A percentile compares a stretch with the other conserved stretches of the same genome.
Conservation (phyloP, 2,888 invertebrate species). For the Perithous albicinctus region DNA sequence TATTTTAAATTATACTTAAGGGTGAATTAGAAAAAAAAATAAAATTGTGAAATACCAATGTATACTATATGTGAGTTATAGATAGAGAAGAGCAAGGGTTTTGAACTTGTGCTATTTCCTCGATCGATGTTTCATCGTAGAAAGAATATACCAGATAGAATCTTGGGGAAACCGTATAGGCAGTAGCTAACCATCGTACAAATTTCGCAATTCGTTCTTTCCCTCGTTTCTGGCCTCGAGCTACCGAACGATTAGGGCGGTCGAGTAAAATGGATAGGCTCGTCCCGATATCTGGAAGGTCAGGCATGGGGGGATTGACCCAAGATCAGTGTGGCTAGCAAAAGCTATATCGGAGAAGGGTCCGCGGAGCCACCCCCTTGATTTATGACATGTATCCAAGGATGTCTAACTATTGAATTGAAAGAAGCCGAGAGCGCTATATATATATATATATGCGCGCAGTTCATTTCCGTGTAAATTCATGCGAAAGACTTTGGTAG, state of each 20-base stretch:
- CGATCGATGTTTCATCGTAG: background rate
- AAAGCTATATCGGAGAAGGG: conserved; percentile 44
- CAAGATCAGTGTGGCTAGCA: conserved; percentile 44
- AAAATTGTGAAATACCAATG: too few relatives aligned
- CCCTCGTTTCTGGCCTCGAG: conserved; percentile 11
- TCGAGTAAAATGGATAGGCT: conserved; percentile 44
- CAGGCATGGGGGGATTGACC: conserved; percentile 50
- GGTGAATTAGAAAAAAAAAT: too few relatives aligned
- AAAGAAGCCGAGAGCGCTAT: conserved; percentile 46
- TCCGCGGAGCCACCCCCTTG: conserved; percentile 47
- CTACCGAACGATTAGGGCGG: conserved; percentile 53
- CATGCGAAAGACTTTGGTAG: background rate
- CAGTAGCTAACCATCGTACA: conserved; percentile 37
- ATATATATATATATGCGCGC: background rate
- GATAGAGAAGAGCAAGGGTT: background rate
- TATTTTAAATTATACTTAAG: too few relatives aligned
- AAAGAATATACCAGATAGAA: background rate
- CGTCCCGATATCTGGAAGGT: conserved; percentile 58
- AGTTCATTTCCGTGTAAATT: conserved; percentile 11
- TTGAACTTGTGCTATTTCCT: background rate
- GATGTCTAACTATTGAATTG: conserved; percentile 37
- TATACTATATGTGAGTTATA: background rate
- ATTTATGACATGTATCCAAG: conserved; percentile 53
- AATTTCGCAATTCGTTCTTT: conserved; percentile 61
- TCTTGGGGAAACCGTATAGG: background rate